Evolutionary conservation across 2,888 invertebrate genomes (phyloP).

Genomic region (Noctua comes): DNA sequence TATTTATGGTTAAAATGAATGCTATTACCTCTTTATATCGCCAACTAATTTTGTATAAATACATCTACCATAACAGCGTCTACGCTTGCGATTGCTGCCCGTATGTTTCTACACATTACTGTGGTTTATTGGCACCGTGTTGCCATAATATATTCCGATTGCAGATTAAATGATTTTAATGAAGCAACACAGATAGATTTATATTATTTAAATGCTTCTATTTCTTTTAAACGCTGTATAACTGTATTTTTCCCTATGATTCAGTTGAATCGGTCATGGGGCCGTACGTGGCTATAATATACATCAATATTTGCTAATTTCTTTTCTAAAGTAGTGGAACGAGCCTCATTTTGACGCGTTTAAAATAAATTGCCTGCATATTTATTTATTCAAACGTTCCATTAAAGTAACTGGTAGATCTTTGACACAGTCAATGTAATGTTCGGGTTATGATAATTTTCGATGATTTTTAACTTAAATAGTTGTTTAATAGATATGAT

Average conservation of each 20-base stretch:
- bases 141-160: constrained; percentile 86
- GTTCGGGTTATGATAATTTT: constrained; percentile 50
- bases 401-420: constrained; percentile 26
- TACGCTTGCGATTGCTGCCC: constrained; percentile 45
- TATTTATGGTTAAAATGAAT: not conserved
- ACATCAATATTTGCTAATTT: constrained; percentile 56
- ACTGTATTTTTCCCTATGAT: constrained; percentile 74
- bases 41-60: not conserved
- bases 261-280: constrained; percentile 63
- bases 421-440: constrained; percentile 42
- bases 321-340: constrained; percentile 40
- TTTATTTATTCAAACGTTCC: constrained; percentile 30
- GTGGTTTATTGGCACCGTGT: constrained; percentile 83
- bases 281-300: constrained; percentile 55
- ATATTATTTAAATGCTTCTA: constrained; percentile 73
- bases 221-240: constrained; percentile 70
- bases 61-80: constrained; percentile 15
- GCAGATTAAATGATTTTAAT: constrained; percentile 87
- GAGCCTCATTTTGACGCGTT: constrained; percentile 28
- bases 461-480: constrained; percentile 41
- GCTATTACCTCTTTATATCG: not conserved
- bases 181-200: constrained; percentile 80
- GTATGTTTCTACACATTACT: constrained; percentile 73
- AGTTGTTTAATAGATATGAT: constrained; percentile 43
- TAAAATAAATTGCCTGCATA: constrained; percentile 13